Base-by-base conservation (phyloP, 2,797 vertebrate species). In the Rhabdomys pumilio region DNA sequence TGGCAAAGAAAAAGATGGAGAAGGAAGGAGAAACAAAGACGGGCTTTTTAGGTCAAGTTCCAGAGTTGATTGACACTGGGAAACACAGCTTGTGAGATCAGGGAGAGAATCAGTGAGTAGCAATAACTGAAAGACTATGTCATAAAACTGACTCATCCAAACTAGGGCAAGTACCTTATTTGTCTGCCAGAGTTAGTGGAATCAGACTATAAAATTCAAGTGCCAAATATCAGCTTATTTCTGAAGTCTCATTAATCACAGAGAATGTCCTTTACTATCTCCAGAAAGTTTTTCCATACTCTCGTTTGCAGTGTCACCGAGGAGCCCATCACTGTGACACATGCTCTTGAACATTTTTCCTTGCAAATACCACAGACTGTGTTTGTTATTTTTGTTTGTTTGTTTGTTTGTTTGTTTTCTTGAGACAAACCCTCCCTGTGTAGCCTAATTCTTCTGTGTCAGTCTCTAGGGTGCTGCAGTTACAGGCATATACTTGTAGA, bases 211-310 rank as follows among this genome's bases (percentile, higher is more conserved):
- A 38, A 26, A 85, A 53, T n/a, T 53, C 31, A 20, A n/a, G 6
- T 86, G 44, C 12, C 83, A 69, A 69, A 53, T 15, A 86, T n/a
- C 31, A 6, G 6, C 31, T 69, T 69, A 15, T 69, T 86, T 26
- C 83, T 69, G 63, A 84, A 34, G 47, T 86, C 20, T 53, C 31
- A 86, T 86, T 69, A 69, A 69, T 85, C 82, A 85, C 82, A 47
- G 82, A 69, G 63, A 86, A 69, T 50, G 12, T 53, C 31, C 31
- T 53, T 86, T 50, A n/a, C 14, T 19, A 50, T 53, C 31, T 85
- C 44, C 63, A 69, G 44, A n/a, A 34, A 8, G 29, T 50, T 24
- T n/a, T 53, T 12, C 17, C 61, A 69, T 44, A n/a, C 31, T 19
- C 5, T 24, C 44, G 50, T 1, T 10, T 7, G 5, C 11, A 26